Conservation (phyloP, 2,113 vertebrate genomes). For the Sigmodon hispidus region DNA sequence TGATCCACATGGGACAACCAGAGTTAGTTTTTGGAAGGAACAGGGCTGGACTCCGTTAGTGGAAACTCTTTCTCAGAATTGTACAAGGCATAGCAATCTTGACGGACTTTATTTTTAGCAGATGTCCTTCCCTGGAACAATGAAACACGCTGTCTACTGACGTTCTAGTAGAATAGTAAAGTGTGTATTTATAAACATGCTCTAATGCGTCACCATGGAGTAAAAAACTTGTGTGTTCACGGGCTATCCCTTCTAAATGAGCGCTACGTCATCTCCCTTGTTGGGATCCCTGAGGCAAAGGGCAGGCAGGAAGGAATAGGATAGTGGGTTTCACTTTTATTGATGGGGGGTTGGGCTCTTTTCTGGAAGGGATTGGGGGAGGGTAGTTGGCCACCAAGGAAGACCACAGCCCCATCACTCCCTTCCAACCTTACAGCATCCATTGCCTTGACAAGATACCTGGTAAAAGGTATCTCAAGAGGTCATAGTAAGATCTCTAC, state of each 20-base stretch:
- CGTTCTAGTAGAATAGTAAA: background rate
- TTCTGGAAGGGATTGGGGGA: background rate
- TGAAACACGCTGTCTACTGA: background rate
- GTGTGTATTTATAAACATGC: background rate
- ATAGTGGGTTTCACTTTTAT: background rate
- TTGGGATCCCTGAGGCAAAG: background rate
- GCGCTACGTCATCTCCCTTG: background rate
- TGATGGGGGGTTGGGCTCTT: background rate
- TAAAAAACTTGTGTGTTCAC: background rate
- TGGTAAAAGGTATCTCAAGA: background rate
- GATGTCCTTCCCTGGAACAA: background rate
- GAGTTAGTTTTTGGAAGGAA: slow-evolving; percentile 24
- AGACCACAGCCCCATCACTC: background rate
- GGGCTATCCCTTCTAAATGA: background rate
- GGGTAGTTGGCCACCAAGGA: background rate
- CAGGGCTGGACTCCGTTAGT: background rate
- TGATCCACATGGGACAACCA: background rate
- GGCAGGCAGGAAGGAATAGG: background rate
- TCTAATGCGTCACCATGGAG: background rate
- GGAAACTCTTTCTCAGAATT: slow-evolving; percentile 22
- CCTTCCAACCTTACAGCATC: background rate
- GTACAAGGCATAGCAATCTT: background rate
- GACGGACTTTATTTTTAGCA: slow-evolving; percentile 22
- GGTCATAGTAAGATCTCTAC: background rate
- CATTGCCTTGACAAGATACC: background rate